Evolutionary conservation across 1,140 invertebrate species (phyloP), one percentile per base, ranked within the genome.

Genomic region (Zaprionus tsacasi): DNA sequence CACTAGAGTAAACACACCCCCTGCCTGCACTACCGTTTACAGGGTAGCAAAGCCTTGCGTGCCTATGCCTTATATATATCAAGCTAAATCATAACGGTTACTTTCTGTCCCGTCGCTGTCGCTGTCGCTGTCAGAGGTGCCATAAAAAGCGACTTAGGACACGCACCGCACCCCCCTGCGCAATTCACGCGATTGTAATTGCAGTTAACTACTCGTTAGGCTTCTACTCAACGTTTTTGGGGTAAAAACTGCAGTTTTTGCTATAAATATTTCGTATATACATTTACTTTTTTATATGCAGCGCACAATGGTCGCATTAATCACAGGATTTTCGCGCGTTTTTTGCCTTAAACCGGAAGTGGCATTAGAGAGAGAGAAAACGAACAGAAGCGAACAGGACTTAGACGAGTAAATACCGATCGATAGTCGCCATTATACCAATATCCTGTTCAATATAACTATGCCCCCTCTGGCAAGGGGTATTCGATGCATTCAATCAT

Each of bases 111-210:
- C 54, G 59, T 48, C 35, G 30, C 57, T 55, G 58, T 38, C 17
- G 45, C 48, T 55, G 55, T 50, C 8, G 10, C 45, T 56, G 69
- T 55, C 68, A 58, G 69, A 87, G 82, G 83, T 88, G 83, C 72
- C 82, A 82, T 82, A 88, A 86, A 86, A 79, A 80, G 75, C 67
- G 83, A 82, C 82, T 87, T 87, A 87, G 68, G 40, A 43, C 70
- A 36, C 48, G 35, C 38, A 69, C 17, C n/a, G 40, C 57, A 60
- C 80, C 40, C 79, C 79, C 54, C 35, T 36, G 48, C 27, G 17
- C 43, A 66, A 66, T 72, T 61, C 60, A 71, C 27, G 57, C 70
- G 25, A 76, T 60, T 72, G 65, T 88, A 83, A 88, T 89, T 89
- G 78, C 80, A 89, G 77, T 75, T 88, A 87, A 83, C 83, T 83